A percentile compares a stretch with the other conserved stretches of the same genome.
Conservation (phyloP, 2,888 invertebrate species). For the Cyaniris semiargus region DNA sequence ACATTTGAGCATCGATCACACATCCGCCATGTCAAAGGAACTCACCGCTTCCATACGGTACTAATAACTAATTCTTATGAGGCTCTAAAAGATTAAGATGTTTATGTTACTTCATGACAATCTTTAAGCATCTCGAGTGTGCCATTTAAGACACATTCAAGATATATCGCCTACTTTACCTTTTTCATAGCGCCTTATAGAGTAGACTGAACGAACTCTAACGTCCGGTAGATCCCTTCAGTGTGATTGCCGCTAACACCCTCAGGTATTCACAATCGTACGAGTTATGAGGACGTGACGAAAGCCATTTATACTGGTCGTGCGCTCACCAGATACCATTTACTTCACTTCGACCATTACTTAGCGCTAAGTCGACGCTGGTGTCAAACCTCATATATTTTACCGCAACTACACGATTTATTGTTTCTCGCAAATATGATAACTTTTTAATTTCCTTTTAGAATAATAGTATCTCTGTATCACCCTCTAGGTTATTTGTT, state of each 20-base stretch:
- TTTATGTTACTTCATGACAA: too few relatives aligned
- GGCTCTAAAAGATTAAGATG: too few relatives aligned
- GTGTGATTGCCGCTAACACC: conserved; percentile 4
- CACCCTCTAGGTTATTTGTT: too few relatives aligned
- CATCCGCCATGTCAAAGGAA: conserved; percentile 7
- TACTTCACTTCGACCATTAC: conserved; percentile 38
- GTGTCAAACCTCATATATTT: conserved; percentile 48
- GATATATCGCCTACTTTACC: background rate
- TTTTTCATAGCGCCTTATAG: background rate
- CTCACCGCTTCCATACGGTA: background rate
- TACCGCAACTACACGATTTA: conserved; percentile 35
- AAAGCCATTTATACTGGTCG: conserved; percentile 43
- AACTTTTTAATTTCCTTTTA: too few relatives aligned
- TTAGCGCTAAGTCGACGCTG: conserved; percentile 45
- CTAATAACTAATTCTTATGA: background rate
- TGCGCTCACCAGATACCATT: conserved; percentile 35
- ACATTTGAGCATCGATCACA: conserved; percentile 3
- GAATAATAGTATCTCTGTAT: too few relatives aligned
- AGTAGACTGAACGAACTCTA: background rate
- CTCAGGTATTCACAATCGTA: conserved; percentile 10
- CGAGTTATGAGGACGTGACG: conserved; percentile 36
- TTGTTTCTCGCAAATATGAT: conserved; percentile 41
- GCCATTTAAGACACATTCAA: background rate
- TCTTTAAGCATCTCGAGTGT: too few relatives aligned
- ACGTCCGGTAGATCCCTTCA: background rate